A percentile compares a stretch with the other conserved stretches of the same genome.
phyloP scores from a whole-genome alignment of 2,888 invertebrate genomes.

The Crocallis elinguaria region DNA sequence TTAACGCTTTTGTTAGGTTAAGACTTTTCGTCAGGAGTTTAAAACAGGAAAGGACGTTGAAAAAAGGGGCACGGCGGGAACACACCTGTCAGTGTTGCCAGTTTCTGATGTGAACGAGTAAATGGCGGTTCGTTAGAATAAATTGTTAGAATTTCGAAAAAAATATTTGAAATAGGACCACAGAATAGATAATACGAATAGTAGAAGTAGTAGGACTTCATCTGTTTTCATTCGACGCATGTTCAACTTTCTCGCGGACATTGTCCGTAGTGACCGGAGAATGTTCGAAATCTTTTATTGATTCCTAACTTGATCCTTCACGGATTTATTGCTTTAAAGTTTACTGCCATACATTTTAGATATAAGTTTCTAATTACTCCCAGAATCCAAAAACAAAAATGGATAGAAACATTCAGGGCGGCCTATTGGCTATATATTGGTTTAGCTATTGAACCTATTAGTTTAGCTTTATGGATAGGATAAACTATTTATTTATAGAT shows the following conservation, averaged over 20 bases:
- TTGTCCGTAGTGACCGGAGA: background rate
- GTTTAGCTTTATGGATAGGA: too few relatives aligned
- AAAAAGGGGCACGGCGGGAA: constrained; percentile 83
- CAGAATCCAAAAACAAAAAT: background rate
- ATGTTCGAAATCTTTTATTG: background rate
- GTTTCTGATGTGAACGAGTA: constrained; percentile 81
- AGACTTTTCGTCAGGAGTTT: constrained; percentile 46
- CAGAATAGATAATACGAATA: too few relatives aligned
- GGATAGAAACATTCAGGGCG: too few relatives aligned
- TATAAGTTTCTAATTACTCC: too few relatives aligned
- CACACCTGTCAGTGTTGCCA: constrained; percentile 84
- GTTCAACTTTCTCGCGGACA: background rate
- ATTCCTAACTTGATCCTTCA: background rate
- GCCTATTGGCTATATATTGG: too few relatives aligned
- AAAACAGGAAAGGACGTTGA: constrained; percentile 80
- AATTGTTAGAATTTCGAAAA: constrained; percentile 63
- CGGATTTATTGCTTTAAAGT: background rate
- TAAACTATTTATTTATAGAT: too few relatives aligned
- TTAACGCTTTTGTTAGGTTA: constrained; percentile 30
- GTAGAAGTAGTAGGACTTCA: constrained; percentile 10
- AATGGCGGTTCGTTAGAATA: constrained; percentile 72
- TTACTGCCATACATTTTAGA: background rate
- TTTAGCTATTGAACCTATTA: too few relatives aligned
- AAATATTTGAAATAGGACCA: constrained; percentile 16
- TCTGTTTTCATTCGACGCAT: constrained; percentile 19